Conservation (phyloP, 2,113 vertebrate genomes). For the Beaufortia kweichowensis region DNA sequence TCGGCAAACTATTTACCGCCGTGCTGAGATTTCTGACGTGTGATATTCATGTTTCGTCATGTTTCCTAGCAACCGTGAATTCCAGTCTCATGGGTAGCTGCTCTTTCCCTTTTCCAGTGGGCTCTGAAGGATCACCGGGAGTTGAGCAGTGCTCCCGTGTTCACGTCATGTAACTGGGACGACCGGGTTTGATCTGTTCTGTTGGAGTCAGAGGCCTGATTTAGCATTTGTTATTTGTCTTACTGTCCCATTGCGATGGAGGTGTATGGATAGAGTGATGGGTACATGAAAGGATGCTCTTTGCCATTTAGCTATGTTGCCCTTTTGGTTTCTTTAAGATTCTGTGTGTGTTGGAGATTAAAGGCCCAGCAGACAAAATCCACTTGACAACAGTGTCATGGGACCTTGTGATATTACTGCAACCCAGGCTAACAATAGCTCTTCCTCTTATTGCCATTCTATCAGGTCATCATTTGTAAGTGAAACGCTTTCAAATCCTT, state of each 20-base stretch:
- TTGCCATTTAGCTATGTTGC: background rate
- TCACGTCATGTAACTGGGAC: slow-evolving; percentile 2
- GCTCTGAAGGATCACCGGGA: slow-evolving; percentile 31
- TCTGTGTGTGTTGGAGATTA: background rate
- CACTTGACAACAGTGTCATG: slow-evolving; percentile 16
- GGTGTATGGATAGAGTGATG: too few relatives aligned
- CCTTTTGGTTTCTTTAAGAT: background rate
- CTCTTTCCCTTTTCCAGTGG: slow-evolving; percentile 29
- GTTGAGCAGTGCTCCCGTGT: slow-evolving; percentile 20
- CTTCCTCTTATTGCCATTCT: slow-evolving; percentile 20
- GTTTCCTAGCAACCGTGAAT: slow-evolving; percentile 46
- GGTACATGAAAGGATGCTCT: background rate
- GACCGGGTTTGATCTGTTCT: background rate
- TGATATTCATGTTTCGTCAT: slow-evolving; percentile 34
- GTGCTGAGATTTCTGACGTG: slow-evolving; percentile 9
- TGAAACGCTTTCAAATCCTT: background rate
- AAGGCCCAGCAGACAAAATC: background rate
- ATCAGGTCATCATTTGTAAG: background rate
- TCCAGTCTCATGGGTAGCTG: slow-evolving; percentile 31
- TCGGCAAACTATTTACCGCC: slow-evolving; percentile 22
- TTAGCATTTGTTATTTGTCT: too few relatives aligned
- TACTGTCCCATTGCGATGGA: too few relatives aligned
- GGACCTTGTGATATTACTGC: slow-evolving; percentile 40
- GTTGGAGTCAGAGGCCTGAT: background rate
- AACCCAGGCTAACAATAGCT: slow-evolving; percentile 49